Percentiles rank a stretch among this genome's conserved stretches.
Evolutionary conservation across 2,797 vertebrate genomes (phyloP).

Genomic region (Phoxinus dragarum): DNA sequence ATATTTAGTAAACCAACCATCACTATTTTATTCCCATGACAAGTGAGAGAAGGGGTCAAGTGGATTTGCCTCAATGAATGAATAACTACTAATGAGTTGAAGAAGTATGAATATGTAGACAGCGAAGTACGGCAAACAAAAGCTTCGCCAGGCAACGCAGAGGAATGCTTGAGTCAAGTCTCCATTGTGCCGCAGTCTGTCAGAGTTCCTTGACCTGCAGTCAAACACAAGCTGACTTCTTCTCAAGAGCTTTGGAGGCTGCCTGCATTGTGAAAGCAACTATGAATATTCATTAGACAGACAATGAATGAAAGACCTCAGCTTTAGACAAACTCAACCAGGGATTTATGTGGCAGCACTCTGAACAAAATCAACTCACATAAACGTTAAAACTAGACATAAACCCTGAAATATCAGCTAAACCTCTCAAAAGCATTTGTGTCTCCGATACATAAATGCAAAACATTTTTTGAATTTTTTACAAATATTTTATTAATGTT

Average conservation of each 20-base stretch:
- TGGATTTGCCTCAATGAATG: slow-evolving; percentile 81
- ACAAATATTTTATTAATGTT: no score
- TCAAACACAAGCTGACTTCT: slow-evolving; percentile 67
- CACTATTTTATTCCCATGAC: slow-evolving; percentile 80
- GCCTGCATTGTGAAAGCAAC: slow-evolving; percentile 48
- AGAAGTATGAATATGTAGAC: slow-evolving; percentile 82
- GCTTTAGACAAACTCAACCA: slow-evolving; percentile 39
- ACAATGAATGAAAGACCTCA: slow-evolving; percentile 50
- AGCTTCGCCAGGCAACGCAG: slow-evolving; percentile 80
- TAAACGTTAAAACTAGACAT: neutral
- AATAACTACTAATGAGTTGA: slow-evolving; percentile 83
- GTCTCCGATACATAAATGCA: no score
- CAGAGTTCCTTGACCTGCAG: slow-evolving; percentile 76
- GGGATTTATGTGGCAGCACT: slow-evolving; percentile 16
- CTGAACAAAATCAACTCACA: slow-evolving; percentile 6
- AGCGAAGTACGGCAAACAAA: slow-evolving; percentile 75
- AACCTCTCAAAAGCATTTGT: neutral
- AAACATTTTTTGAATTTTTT: no score
- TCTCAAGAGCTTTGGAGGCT: slow-evolving; percentile 67
- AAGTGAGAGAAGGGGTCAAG: slow-evolving; percentile 82
- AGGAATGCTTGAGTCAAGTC: slow-evolving; percentile 84
- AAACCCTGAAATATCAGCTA: neutral
- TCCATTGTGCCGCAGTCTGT: slow-evolving; percentile 71
- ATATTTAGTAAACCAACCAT: slow-evolving; percentile 64
- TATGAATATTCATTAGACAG: slow-evolving; percentile 63